These are phyloP conservation scores for Nycticorax nycticorax DNA, from an alignment of 2,113 vertebrate genomes.

Conservation along the genomic window DNA sequence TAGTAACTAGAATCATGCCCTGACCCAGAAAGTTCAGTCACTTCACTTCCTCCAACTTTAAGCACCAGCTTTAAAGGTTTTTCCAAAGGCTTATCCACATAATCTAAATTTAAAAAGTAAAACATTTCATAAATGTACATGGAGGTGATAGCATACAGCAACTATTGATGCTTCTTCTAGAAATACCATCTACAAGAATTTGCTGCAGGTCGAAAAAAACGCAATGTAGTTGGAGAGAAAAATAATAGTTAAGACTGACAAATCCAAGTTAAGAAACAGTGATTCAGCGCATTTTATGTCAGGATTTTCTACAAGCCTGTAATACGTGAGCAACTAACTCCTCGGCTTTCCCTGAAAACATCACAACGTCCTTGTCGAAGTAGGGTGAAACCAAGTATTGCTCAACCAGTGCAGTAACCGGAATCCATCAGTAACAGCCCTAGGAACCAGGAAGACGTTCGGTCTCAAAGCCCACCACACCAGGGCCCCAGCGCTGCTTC, in stretches of 20 bases:
- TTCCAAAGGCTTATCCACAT: constrained; percentile 89
- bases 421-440: fast-evolving
- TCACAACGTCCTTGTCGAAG: background rate
- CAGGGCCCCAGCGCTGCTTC: no score
- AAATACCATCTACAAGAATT: background rate
- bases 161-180: background rate
- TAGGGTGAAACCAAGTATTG: fast-evolving
- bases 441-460: fast-evolving
- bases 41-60: constrained; percentile 95
- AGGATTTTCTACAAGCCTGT: background rate
- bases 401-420: fast-evolving
- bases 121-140: fast-evolving
- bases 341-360: background rate
- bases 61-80: constrained; percentile 95
- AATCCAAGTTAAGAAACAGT: background rate
- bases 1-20: constrained; percentile 97
- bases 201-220: background rate
- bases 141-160: background rate
- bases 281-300: no score
- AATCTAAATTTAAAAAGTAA: constrained; percentile 74
- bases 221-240: background rate
- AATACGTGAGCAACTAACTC: fast-evolving
- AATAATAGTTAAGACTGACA: fast-evolving
- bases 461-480: background rate
- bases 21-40: constrained; percentile 93